Evolutionary conservation across 1,140 invertebrate species (phyloP), one percentile per base, ranked within the genome.

Genomic region (Drosophila insularis): DNA sequence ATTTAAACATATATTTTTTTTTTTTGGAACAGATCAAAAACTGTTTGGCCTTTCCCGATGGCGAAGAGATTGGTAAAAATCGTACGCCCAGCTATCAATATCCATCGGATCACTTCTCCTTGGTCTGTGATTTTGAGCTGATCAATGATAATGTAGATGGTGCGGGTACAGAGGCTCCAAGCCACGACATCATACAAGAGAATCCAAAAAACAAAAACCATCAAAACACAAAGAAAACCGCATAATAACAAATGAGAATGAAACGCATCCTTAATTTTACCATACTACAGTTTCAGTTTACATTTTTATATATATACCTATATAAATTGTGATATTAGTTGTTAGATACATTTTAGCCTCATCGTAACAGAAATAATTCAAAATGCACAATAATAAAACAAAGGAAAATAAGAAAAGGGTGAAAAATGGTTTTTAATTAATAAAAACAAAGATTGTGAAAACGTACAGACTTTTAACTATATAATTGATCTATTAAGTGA

Each of bases 81-180:
- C 92, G 95, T 35, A 94, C 96, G 3, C 96, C 96, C 10, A 95
- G 94, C 31, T 92, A 94, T 63, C 90, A 92, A 14, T 97, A 96
- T 92, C 95, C 96, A 1, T 96, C 96, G 10, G 96, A 97, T 93
- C 96, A 97, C 90, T 95, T 97, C 78, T 96, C 96, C 0, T 92
- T 97, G 17, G 94, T 95, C 14, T 94, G 94, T 90, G 96, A 97
- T 91, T 94, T 97, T 60, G 91, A 92, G 66, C 58, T 92, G n/a
- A 58, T 90, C 39, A 72, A 78, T 17, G 63, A 63, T 5, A 73
- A 53, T 37, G 72, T 59, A 3, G 58, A 54, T 14, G 35, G 19
- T 54, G 32, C 70, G 23, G 37, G 32, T n/a, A 10, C 35, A 53
- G 56, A 65, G 37, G 21, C 31, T 63, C 55, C 13, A 40, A 77